Conservation (phyloP, 1,140 invertebrate genomes). For the Probaryconus sp. region DNA sequence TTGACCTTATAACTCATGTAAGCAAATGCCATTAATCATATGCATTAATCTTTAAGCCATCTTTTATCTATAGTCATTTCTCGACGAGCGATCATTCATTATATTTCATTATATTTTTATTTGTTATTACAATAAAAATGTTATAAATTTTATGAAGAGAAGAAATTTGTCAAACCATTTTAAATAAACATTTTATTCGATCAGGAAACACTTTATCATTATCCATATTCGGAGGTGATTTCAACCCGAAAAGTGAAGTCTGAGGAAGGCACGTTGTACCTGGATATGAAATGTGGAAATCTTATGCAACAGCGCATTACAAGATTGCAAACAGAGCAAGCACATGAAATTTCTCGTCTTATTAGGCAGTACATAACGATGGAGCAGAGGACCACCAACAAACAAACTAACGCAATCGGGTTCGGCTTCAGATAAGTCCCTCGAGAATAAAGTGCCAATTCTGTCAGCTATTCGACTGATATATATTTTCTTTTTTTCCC, state of each 20-base stretch:
- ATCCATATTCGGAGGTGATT: constrained; percentile 96
- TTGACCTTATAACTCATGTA: constrained; percentile 93
- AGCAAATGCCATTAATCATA: constrained; percentile 71
- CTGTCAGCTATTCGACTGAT: constrained; percentile 35
- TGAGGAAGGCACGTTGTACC: constrained; percentile 94
- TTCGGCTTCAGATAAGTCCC: constrained; percentile 73
- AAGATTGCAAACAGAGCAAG: constrained; percentile 97
- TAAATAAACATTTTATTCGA: constrained; percentile 37
- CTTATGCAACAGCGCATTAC: constrained; percentile 97
- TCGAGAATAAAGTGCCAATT: constrained; percentile 42
- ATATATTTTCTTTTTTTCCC: too few relatives aligned
- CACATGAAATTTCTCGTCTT: constrained; percentile 95
- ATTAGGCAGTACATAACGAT: constrained; percentile 97
- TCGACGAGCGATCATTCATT: too few relatives aligned
- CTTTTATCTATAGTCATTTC: too few relatives aligned
- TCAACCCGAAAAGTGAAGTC: constrained; percentile 95
- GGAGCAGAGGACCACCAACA: constrained; percentile 81
- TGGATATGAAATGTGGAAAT: constrained; percentile 98
- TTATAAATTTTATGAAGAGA: too few relatives aligned
- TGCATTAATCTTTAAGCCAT: constrained; percentile 7
- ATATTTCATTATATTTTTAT: constrained; percentile 2
- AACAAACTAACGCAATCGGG: constrained; percentile 66
- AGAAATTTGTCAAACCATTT: constrained; percentile 17
- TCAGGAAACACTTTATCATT: constrained; percentile 93
- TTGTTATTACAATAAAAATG: neutral